Percentiles rank a stretch among this genome's conserved stretches.
Evolutionary conservation across 2,888 invertebrate species (phyloP).

Genomic region (Thecophora atra): DNA sequence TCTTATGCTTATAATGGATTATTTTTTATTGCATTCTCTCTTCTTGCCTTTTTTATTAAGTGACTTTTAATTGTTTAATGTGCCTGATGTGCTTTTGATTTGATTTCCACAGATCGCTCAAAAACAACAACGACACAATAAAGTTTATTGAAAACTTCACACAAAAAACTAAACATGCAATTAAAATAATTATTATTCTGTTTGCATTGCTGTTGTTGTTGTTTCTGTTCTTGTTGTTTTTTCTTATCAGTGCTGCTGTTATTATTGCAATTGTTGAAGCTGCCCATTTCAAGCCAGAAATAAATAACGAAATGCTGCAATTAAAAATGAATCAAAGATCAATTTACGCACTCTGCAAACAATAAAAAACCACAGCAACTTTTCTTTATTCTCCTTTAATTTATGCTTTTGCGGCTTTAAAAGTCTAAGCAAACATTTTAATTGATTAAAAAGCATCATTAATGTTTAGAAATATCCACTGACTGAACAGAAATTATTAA

Average conservation of each 20-base stretch:
- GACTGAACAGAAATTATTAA: too few relatives aligned
- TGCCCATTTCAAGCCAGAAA: background rate
- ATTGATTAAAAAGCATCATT: too few relatives aligned
- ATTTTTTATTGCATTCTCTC: background rate
- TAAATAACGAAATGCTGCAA: slow-evolving; percentile 44
- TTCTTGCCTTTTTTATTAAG: background rate
- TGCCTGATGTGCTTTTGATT: background rate
- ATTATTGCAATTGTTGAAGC: background rate
- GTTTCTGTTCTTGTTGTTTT: background rate
- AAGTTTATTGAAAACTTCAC: background rate
- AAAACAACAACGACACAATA: background rate
- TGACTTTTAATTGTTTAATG: background rate
- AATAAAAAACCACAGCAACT: background rate
- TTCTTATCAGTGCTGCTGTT: slow-evolving; percentile 5
- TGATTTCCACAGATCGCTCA: background rate
- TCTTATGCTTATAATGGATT: background rate
- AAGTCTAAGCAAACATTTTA: too few relatives aligned
- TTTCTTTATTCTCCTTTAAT: background rate
- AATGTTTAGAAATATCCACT: too few relatives aligned
- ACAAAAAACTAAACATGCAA: background rate
- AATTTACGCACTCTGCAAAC: slow-evolving; percentile 40
- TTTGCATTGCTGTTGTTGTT: slow-evolving; percentile 8
- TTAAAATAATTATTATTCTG: slow-evolving; percentile 23
- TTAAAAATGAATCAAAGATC: slow-evolving; percentile 52
- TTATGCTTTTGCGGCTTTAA: background rate